A percentile compares a stretch with the other conserved stretches of the same genome.
Conservation (phyloP, 2,888 invertebrate genomes). For the Orthosia incerta region DNA sequence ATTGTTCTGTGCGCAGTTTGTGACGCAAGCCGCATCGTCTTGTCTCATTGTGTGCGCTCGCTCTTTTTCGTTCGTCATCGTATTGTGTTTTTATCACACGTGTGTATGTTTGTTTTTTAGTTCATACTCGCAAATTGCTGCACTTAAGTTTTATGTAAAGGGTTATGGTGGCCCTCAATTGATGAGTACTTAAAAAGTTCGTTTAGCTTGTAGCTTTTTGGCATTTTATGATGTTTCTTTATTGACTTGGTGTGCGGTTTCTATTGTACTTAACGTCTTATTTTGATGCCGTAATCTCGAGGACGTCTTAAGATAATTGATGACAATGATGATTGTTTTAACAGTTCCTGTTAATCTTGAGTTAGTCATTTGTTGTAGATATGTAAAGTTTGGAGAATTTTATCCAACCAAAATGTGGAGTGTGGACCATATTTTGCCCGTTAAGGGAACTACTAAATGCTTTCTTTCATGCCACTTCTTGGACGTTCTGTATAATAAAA, state of each 20-base stretch:
- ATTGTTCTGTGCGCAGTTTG: constrained; percentile 42
- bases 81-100: constrained; percentile 63
- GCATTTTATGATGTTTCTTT: constrained; percentile 11
- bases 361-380: neutral
- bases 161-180: constrained; percentile 52
- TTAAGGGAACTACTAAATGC: neutral
- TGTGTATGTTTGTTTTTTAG: constrained; percentile 53
- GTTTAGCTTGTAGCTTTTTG: constrained; percentile 24
- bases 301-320: neutral
- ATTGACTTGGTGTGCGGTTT: constrained; percentile 30
- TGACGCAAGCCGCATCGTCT: constrained; percentile 42
- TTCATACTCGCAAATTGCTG: constrained; percentile 59
- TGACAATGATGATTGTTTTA: constrained; percentile 16
- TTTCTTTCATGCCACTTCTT: neutral
- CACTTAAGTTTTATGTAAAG: constrained; percentile 57
- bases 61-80: constrained; percentile 53
- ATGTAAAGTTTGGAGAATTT: neutral
- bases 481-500: neutral
- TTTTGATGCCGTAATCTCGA: neutral
- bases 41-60: constrained; percentile 30
- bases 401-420: no score
- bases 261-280: neutral
- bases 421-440: no score
- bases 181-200: constrained; percentile 46
- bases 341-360: neutral